Percentiles rank a stretch among this genome's conserved stretches.
Conservation (phyloP, 1,140 invertebrate species). For the Penaeus chinensis region DNA sequence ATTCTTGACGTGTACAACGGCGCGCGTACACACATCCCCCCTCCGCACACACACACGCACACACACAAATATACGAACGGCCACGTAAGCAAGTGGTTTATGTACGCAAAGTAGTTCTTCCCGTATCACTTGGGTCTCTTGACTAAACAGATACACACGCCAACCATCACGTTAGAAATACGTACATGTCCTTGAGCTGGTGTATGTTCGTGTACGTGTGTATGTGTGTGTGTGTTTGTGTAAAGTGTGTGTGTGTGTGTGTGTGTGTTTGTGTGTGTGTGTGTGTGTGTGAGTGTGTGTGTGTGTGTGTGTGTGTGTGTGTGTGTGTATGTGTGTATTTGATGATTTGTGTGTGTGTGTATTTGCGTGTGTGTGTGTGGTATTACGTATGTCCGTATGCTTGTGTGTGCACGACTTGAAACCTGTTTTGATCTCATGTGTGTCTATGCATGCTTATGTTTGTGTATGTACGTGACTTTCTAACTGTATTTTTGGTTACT, state of each 20-base stretch:
- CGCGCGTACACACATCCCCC: neutral
- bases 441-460: neutral
- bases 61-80: slow-evolving; percentile 5
- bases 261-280: no score
- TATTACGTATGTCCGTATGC: no score
- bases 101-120: slow-evolving; percentile 7
- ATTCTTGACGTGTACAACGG: neutral
- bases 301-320: no score
- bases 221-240: neutral
- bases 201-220: neutral
- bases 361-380: no score
- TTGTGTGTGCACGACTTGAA: no score
- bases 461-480: neutral
- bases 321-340: no score
- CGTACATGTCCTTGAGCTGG: neutral
- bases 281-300: no score
- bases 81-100: neutral
- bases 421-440: no score
- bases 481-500: no score
- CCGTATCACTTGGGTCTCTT: neutral
- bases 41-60: slow-evolving; percentile 6
- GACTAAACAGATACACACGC: neutral
- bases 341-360: no score
- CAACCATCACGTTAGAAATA: neutral
- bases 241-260: no score